Evolutionary conservation across 2,888 invertebrate species (phyloP).

Genomic region (Ichneumon xanthorius): DNA sequence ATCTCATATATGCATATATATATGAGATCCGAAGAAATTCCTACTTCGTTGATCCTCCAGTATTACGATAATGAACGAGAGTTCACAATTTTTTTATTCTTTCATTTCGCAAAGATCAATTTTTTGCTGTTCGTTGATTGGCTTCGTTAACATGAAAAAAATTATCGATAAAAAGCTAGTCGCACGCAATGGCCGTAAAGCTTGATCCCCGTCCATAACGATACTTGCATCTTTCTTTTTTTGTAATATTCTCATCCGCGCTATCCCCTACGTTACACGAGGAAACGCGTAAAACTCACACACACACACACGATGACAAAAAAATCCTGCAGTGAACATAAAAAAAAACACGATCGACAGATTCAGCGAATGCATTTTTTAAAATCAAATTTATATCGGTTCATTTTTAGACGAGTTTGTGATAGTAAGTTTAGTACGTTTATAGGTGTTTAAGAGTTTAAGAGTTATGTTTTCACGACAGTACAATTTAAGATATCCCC

Average conservation of each 20-base stretch:
- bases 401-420: conserved; percentile 71
- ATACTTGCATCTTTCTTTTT: conserved; percentile 2
- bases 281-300: conserved; percentile 19
- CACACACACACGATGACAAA: conserved; percentile 12
- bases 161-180: conserved; percentile 24
- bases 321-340: conserved; percentile 11
- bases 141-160: conserved; percentile 25
- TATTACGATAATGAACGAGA: conserved; percentile 39
- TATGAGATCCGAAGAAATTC: conserved; percentile 16
- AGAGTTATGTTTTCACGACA: conserved; percentile 62
- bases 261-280: not conserved
- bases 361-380: conserved; percentile 59
- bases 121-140: conserved; percentile 16
- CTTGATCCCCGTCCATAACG: conserved; percentile 36
- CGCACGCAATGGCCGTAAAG: conserved; percentile 34
- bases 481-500: conserved; percentile 55
- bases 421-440: conserved; percentile 73
- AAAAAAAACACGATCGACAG: conserved; percentile 39
- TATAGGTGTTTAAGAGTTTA: conserved; percentile 60
- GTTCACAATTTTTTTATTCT: conserved; percentile 27
- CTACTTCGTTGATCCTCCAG: conserved; percentile 40
- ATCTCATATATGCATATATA: not conserved
- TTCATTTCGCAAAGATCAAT: conserved; percentile 3
- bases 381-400: conserved; percentile 50
- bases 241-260: conserved; percentile 25